Percentiles rank a stretch among this genome's conserved stretches.
These are phyloP conservation scores for Pseudoatta argentina DNA, from an alignment of 1,140 invertebrate species.

Conservation along the genomic window DNA sequence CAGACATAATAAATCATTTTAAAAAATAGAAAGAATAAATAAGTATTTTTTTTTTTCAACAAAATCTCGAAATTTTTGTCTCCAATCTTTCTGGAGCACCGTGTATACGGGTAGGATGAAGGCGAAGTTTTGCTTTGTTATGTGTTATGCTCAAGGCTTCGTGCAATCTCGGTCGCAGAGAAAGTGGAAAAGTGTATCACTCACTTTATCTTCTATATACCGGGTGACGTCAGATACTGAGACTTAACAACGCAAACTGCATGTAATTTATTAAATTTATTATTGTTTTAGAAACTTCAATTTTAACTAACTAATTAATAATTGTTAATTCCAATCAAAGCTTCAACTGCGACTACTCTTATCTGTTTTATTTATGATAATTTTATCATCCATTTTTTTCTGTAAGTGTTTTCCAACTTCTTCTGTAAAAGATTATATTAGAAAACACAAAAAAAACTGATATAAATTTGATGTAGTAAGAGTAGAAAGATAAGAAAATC, in stretches of 20 bases:
- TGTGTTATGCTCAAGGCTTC: constrained; percentile 67
- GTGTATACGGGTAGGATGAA: constrained; percentile 53
- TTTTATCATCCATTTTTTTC: neutral
- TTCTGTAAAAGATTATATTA: neutral
- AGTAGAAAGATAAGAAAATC: neutral
- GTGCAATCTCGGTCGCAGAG: constrained; percentile 73
- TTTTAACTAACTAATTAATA: neutral
- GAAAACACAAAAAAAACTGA: neutral
- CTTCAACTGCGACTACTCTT: neutral
- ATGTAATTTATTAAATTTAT: neutral
- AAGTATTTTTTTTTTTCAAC: neutral
- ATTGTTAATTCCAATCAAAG: neutral
- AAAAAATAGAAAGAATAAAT: neutral
- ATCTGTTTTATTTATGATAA: constrained; percentile 7
- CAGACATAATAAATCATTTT: neutral
- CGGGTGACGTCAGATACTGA: constrained; percentile 38
- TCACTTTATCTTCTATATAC: constrained; percentile 61
- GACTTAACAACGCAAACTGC: neutral
- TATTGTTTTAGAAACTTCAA: neutral
- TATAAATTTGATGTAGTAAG: neutral
- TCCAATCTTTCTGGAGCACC: constrained; percentile 30
- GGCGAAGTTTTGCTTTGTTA: constrained; percentile 72
- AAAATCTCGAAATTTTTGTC: neutral
- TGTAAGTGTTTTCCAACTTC: neutral
- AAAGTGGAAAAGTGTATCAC: constrained; percentile 78